These are phyloP conservation scores for Peromyscus aztecus DNA, from an alignment of 2,797 vertebrate genomes.

Conservation along the genomic window DNA sequence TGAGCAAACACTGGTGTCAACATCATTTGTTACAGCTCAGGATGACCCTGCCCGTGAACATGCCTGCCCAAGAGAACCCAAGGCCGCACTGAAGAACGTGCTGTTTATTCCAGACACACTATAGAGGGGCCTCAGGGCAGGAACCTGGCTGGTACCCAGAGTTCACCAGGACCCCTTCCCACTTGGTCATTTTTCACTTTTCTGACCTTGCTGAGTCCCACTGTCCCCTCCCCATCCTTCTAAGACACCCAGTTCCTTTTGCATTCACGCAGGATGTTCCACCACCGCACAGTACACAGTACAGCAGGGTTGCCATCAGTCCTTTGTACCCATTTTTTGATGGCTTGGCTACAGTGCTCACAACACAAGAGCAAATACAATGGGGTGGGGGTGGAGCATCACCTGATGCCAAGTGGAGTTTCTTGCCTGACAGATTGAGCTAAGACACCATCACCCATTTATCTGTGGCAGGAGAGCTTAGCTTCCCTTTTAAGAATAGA, in stretches of 20 bases:
- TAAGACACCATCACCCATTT: neutral
- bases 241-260: neutral
- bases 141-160: neutral
- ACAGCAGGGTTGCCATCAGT: neutral
- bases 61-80: neutral
- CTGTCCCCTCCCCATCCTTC: too few species aligned
- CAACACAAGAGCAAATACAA: neutral
- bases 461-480: neutral
- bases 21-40: neutral
- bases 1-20: neutral
- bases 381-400: too few species aligned
- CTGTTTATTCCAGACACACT: neutral
- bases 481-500: neutral
- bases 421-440: neutral
- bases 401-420: rapidly evolving
- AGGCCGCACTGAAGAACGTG: neutral
- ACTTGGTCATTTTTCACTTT: neutral
- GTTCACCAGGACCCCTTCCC: neutral
- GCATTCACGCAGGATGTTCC: neutral
- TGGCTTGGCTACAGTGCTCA: neutral
- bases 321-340: neutral
- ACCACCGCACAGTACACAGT: neutral
- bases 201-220: neutral
- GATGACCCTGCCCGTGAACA: neutral
- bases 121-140: too few species aligned